phyloP scores from a whole-genome alignment of 2,113 vertebrate species.

The Psilopogon haemacephalus region DNA sequence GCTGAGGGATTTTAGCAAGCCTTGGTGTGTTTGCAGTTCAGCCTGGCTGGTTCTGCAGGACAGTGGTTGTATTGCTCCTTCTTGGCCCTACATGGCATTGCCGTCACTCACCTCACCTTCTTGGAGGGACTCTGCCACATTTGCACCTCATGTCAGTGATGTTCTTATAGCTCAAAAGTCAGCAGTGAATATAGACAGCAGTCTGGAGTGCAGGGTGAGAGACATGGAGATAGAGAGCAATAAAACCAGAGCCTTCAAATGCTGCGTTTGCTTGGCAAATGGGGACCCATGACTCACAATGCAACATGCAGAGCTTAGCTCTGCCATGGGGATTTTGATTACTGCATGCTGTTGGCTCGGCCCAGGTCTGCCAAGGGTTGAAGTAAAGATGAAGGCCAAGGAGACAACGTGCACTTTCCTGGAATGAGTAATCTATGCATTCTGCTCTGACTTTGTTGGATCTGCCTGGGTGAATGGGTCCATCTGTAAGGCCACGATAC shows the following conservation, averaged over 20 bases:
- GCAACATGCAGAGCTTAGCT: background rate
- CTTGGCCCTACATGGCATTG: background rate
- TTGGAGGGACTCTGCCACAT: background rate
- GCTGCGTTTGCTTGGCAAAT: background rate
- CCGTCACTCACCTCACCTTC: background rate
- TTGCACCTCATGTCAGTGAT: background rate
- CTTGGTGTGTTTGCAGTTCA: background rate
- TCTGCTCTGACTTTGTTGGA: background rate
- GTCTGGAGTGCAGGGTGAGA: background rate
- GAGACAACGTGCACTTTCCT: background rate
- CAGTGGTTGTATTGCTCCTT: background rate
- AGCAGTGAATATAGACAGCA: background rate
- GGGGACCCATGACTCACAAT: background rate
- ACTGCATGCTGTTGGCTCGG: background rate
- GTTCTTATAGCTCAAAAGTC: background rate
- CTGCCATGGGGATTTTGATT: background rate
- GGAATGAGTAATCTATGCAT: background rate
- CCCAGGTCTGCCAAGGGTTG: background rate
- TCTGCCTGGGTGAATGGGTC: background rate
- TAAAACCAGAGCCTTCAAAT: background rate
- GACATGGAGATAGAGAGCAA: background rate
- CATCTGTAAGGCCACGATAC: background rate
- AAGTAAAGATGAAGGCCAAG: background rate
- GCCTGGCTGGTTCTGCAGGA: background rate
- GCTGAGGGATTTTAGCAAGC: background rate